Percentiles rank a stretch among this genome's conserved stretches.
Conservation (phyloP, 2,797 vertebrate genomes). For the Limosa lapponica region DNA sequence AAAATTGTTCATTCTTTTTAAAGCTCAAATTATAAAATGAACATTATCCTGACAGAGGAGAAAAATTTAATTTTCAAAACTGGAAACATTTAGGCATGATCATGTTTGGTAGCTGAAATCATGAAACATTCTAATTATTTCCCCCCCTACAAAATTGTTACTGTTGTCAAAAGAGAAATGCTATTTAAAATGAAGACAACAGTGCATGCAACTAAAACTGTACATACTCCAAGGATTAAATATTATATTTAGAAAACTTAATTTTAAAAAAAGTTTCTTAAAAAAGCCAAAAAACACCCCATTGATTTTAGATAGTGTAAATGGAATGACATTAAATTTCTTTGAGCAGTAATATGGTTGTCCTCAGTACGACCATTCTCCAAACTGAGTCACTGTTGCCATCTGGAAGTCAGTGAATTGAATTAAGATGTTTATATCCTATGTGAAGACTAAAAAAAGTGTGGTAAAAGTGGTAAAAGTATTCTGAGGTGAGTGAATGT, state of each 20-base stretch:
- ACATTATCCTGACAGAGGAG: neutral
- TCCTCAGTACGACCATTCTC: neutral
- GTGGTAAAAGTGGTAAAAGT: neutral
- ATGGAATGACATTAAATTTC: neutral
- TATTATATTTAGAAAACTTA: neutral
- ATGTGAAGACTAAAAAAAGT: neutral
- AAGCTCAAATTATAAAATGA: neutral
- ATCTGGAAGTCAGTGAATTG: conserved; percentile 15
- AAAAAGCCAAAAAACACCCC: fast-evolving
- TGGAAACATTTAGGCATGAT: neutral
- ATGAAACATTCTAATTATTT: neutral
- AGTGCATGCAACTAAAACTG: neutral
- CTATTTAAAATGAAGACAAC: neutral
- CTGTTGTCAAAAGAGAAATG: neutral
- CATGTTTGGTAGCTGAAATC: neutral
- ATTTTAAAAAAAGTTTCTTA: neutral
- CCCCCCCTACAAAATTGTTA: neutral
- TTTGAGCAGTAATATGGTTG: neutral
- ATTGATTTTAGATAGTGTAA: neutral
- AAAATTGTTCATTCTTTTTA: neutral
- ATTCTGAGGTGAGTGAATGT: neutral
- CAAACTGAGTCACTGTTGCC: neutral
- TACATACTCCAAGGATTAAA: neutral
- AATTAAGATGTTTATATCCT: neutral
- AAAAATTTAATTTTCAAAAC: neutral